Evolutionary conservation across 2,888 invertebrate genomes (phyloP).

Genomic region (Tetheella fluctuosa): DNA sequence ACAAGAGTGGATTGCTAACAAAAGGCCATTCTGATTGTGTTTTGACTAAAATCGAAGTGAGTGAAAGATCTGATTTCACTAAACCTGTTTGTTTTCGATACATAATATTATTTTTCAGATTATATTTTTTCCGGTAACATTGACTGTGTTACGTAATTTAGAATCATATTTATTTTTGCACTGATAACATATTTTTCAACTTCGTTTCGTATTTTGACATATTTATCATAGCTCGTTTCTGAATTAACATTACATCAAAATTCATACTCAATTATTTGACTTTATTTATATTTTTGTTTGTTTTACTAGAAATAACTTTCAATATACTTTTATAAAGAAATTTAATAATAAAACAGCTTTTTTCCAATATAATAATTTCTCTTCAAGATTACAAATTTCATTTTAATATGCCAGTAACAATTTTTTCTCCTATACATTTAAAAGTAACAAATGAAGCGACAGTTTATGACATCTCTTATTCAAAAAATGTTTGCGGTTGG

Average conservation of each 20-base stretch:
- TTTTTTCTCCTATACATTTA: not conserved
- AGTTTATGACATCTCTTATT: slow-evolving; percentile 2
- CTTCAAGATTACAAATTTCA: not conserved
- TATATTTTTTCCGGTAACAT: not conserved
- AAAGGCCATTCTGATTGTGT: slow-evolving; percentile 78
- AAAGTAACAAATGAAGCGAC: not conserved
- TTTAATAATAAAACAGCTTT: too few species aligned
- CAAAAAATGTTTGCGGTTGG: slow-evolving; percentile 59
- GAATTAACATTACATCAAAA: too few species aligned
- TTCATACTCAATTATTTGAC: too few species aligned
- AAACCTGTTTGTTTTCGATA: slow-evolving; percentile 66
- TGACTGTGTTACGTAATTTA: not conserved
- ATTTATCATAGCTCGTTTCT: too few species aligned
- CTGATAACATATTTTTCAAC: too few species aligned
- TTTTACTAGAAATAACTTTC: too few species aligned
- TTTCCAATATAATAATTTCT: not conserved
- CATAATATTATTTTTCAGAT: slow-evolving; percentile 31
- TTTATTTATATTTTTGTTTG: too few species aligned
- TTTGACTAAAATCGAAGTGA: slow-evolving; percentile 76
- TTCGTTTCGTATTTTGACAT: too few species aligned
- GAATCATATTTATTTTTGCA: too few species aligned
- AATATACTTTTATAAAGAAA: too few species aligned
- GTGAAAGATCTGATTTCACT: slow-evolving; percentile 69
- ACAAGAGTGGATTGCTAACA: slow-evolving; percentile 77
- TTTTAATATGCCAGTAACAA: not conserved